Base-by-base conservation (phyloP, 2,797 vertebrate species). In the Austrolebias charrua region DNA sequence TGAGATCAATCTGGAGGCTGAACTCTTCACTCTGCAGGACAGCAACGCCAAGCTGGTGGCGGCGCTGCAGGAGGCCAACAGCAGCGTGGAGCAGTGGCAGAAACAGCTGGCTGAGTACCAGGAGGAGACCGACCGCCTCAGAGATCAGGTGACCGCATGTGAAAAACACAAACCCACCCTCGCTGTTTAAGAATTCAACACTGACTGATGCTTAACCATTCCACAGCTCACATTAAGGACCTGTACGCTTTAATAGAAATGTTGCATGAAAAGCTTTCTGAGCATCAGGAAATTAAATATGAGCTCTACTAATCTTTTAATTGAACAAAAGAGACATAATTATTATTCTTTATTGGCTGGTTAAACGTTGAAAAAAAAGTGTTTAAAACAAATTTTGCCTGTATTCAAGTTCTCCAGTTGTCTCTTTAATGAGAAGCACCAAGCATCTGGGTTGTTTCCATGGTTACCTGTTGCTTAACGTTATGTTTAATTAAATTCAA, bases 11-110 rank as follows among this genome's bases (percentile, higher is more conserved):
- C 91, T 96, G 89, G 97, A 99, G 73, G 93, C 95, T 0, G 97
- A 99, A 64, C 95, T 99, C 75, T 96, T 96, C 83, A 94, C 95
- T 14, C 93, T 99, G 46, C 95, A 97, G 91, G 95, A 98, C 91
- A 97, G 94, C 81, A 99, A 99, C 69, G 90, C 88, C 68, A 95
- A 95, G 82, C 90, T 99, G 40, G 94, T 95, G 29, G 91, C 92
- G 0, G 96, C 97, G 0, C 91, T 99, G 59, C 94, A 94, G 2
- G 96, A 98, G 64, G 96, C 96, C 78, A 96, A 96, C 20, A 88
- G 92, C 73, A 95, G 91, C 0, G 95, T 96, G 55, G 93, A 95
- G 24, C 92, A 95, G 76, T 98, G 97, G 97, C 96, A 96, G 88
- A 94, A 94, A 61, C 96, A 98, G 88, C 91, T 99, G 74, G 86